Percentiles rank a stretch among this genome's conserved stretches.
Conservation (phyloP, 2,113 vertebrate species). For the Murina feae region DNA sequence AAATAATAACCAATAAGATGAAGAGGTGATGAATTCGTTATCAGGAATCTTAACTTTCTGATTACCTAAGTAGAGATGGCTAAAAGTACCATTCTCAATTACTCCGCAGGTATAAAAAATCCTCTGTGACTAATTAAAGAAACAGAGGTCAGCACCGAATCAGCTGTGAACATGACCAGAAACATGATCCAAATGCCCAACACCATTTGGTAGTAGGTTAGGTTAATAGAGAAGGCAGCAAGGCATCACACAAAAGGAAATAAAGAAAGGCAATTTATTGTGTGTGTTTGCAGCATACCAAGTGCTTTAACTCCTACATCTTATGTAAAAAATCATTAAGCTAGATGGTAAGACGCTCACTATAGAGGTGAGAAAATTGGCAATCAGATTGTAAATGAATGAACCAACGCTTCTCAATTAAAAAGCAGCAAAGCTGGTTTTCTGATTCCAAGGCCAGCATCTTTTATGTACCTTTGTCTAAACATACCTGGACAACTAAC, state of each 20-base stretch:
- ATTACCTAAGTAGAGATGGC: not conserved
- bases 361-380: not conserved
- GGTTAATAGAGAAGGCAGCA: not conserved
- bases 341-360: not conserved
- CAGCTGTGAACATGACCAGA: not conserved
- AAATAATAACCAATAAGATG: not conserved
- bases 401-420: not conserved
- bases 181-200: not conserved
- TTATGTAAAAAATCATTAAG: not conserved
- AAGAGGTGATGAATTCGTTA: not conserved
- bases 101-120: not conserved
- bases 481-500: not conserved
- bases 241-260: not conserved
- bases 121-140: not conserved
- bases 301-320: not conserved
- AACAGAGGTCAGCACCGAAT: not conserved
- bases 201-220: not conserved
- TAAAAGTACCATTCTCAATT: not conserved
- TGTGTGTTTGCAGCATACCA: fast-evolving
- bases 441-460: not conserved
- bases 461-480: not conserved
- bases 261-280: not conserved
- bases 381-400: not conserved
- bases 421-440: not conserved
- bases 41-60: not conserved